Percentiles rank a stretch among this genome's conserved stretches.
Evolutionary conservation across 1,140 invertebrate genomes (phyloP).

Genomic region (Leptopilina boulardi): DNA sequence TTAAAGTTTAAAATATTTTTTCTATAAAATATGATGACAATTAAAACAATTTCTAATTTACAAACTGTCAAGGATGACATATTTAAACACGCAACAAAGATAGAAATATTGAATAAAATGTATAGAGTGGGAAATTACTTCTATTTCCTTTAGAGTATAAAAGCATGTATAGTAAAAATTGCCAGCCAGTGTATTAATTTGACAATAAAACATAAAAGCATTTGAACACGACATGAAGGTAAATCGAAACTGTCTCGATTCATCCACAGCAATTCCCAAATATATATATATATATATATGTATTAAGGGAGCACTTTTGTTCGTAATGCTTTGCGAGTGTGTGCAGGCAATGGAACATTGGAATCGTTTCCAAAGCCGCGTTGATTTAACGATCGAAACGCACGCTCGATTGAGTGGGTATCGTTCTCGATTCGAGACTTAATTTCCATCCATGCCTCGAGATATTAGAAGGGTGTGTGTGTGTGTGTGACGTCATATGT

Average conservation of each 20-base stretch:
- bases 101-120: no score
- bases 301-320: slow-evolving; percentile 10
- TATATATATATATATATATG: neutral
- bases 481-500: slow-evolving; percentile 72
- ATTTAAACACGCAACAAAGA: no score
- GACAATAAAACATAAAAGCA: neutral
- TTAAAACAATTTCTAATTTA: no score
- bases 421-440: slow-evolving; percentile 63
- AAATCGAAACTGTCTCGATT: slow-evolving; percentile 24
- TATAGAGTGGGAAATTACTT: no score
- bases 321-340: neutral
- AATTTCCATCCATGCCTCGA: slow-evolving; percentile 69
- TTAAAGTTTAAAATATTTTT: no score
- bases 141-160: no score
- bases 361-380: slow-evolving; percentile 24
- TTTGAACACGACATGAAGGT: neutral
- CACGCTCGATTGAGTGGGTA: slow-evolving; percentile 36
- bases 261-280: neutral
- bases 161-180: no score
- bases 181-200: neutral
- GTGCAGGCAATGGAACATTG: slow-evolving; percentile 7
- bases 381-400: slow-evolving; percentile 31
- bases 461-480: slow-evolving; percentile 71
- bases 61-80: no score
- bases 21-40: no score